phyloP scores from a whole-genome alignment of 2,888 invertebrate species.

The Pedicia rivosa region DNA sequence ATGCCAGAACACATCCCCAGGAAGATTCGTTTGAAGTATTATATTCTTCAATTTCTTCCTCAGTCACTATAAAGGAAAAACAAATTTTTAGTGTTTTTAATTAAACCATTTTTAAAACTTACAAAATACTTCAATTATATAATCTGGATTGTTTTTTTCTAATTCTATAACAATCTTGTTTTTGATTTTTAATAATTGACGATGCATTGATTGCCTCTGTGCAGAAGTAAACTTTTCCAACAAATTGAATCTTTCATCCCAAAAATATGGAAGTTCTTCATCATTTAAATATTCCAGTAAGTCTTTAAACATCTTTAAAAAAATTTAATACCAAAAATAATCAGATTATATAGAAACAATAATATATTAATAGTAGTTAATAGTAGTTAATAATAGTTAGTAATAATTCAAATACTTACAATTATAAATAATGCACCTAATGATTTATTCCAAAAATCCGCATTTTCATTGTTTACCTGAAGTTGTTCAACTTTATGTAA shows the following conservation, averaged over 20 bases:
- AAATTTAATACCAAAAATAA: too few species aligned
- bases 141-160: conserved; percentile 23
- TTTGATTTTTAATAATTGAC: not conserved
- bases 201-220: not conserved
- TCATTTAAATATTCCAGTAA: not conserved
- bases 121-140: not conserved
- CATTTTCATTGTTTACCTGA: too few species aligned
- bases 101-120: too few species aligned
- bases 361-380: too few species aligned
- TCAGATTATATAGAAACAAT: not conserved
- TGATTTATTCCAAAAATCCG: not conserved
- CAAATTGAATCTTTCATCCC: not conserved
- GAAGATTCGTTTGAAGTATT: too few species aligned
- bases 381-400: too few species aligned
- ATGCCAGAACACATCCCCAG: too few species aligned
- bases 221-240: not conserved
- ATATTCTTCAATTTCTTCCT: too few species aligned
- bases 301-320: not conserved
- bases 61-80: too few species aligned
- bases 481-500: conserved; percentile 20
- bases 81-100: too few species aligned
- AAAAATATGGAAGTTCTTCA: not conserved
- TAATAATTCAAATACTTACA: not conserved
- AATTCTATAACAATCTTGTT: conserved; percentile 9
- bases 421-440: not conserved